A percentile compares a stretch with the other conserved stretches of the same genome.
Evolutionary conservation across 2,797 vertebrate genomes (phyloP).

Genomic region (Poeciliopsis paucimaculata): DNA sequence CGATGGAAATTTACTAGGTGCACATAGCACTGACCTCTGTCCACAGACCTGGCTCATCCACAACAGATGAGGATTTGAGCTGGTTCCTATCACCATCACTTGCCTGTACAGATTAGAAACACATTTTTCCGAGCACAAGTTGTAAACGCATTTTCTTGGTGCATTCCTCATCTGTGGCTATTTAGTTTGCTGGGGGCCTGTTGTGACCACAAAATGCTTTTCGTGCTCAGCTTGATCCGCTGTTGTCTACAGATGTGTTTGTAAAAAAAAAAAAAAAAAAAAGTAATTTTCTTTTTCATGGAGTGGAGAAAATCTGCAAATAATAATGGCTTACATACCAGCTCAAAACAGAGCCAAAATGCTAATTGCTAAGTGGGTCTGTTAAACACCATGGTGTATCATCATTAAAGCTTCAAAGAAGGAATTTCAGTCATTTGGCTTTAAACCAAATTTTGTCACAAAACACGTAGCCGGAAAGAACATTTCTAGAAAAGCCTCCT

Average conservation of each 20-base stretch:
- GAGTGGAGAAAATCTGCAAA: constrained; percentile 79
- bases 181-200: constrained; percentile 86
- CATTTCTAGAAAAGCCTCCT: constrained; percentile 44
- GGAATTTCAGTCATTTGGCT: constrained; percentile 76
- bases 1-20: constrained; percentile 67
- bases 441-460: constrained; percentile 66
- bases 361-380: constrained; percentile 76
- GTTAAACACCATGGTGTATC: constrained; percentile 80
- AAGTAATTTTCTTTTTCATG: constrained; percentile 72
- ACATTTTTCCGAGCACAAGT: constrained; percentile 80
- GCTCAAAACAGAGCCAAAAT: constrained; percentile 69
- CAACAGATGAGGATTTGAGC: constrained; percentile 74
- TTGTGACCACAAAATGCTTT: constrained; percentile 81
- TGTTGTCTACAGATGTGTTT: constrained; percentile 77
- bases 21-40: constrained; percentile 60
- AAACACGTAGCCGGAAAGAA: constrained; percentile 52
- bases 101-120: constrained; percentile 81
- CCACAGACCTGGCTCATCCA: constrained; percentile 63
- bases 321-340: constrained; percentile 81
- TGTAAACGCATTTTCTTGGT: constrained; percentile 82
- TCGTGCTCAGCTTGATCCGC: constrained; percentile 73
- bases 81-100: constrained; percentile 81
- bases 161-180: constrained; percentile 85
- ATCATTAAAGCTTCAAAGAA: constrained; percentile 84
- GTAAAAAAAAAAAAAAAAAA: constrained; percentile 23